Conservation (phyloP, 2,113 vertebrate species). For the Chaetura pelagica region DNA sequence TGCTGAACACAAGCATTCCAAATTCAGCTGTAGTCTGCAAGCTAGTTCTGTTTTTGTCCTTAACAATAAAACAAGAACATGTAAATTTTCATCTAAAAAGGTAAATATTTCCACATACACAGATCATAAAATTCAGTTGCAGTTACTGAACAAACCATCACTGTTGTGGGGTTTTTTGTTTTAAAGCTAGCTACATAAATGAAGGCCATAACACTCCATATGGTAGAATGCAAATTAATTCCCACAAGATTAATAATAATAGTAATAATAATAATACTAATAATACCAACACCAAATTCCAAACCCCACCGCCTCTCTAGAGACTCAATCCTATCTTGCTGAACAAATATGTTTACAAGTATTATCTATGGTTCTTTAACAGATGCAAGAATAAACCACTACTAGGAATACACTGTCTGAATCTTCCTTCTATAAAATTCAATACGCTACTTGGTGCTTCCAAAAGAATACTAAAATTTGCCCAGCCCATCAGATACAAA, state of each 20-base stretch:
- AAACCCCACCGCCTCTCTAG: background rate
- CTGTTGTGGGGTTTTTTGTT: background rate
- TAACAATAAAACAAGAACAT: background rate
- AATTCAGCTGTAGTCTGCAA: background rate
- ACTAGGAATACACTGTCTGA: background rate
- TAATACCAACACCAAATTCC: background rate
- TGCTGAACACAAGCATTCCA: background rate
- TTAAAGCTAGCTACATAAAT: background rate
- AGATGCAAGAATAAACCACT: background rate
- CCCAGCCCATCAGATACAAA: background rate
- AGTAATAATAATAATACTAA: background rate
- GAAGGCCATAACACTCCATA: background rate
- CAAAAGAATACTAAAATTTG: background rate
- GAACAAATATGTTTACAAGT: background rate
- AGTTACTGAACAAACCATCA: background rate
- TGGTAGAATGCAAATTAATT: background rate
- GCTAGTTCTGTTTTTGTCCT: background rate
- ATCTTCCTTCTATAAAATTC: background rate
- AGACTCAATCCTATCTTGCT: background rate
- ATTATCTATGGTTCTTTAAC: background rate
- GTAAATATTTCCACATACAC: accelerated
- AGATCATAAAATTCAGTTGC: background rate
- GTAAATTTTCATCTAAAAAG: background rate
- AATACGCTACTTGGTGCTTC: background rate
- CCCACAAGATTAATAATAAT: background rate